Percentiles rank a stretch among this genome's conserved stretches.
Conservation (phyloP, 2,113 vertebrate genomes). For the Edolisoma coerulescens region DNA sequence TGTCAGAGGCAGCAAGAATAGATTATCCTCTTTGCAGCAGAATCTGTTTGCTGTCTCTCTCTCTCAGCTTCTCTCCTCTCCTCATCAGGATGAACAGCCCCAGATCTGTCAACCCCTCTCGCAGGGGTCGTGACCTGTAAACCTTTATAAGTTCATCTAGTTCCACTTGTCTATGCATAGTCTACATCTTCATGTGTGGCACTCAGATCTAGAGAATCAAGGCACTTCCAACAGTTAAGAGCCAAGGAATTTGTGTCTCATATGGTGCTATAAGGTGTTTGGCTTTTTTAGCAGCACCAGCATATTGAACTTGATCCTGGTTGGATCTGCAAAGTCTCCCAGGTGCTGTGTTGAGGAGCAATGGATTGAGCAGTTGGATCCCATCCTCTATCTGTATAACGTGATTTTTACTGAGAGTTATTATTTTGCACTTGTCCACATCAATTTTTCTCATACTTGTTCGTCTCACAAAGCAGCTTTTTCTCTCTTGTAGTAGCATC, state of each 20-base stretch:
- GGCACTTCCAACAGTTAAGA: neutral
- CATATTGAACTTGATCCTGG: neutral
- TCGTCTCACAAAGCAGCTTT: neutral
- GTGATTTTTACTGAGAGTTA: neutral
- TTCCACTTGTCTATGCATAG: neutral
- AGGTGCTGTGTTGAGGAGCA: neutral
- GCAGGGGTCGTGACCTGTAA: neutral
- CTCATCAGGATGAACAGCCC: neutral
- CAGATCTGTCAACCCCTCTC: neutral
- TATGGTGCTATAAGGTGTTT: accelerated
- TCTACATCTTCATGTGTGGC: neutral
- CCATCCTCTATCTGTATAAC: neutral
- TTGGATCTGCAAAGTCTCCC: neutral
- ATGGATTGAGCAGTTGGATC: neutral
- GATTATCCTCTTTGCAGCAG: neutral
- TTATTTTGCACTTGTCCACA: neutral
- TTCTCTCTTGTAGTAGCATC: neutral
- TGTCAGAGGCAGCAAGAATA: neutral
- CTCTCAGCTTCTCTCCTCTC: neutral
- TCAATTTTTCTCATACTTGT: neutral
- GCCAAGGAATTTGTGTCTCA: neutral
- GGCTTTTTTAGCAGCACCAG: neutral
- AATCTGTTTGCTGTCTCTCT: neutral
- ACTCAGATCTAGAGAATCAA: neutral
- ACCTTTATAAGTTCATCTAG: neutral